Evolutionary conservation across 2,113 vertebrate species (phyloP).

Genomic region (Micronycteris hirsuta): DNA sequence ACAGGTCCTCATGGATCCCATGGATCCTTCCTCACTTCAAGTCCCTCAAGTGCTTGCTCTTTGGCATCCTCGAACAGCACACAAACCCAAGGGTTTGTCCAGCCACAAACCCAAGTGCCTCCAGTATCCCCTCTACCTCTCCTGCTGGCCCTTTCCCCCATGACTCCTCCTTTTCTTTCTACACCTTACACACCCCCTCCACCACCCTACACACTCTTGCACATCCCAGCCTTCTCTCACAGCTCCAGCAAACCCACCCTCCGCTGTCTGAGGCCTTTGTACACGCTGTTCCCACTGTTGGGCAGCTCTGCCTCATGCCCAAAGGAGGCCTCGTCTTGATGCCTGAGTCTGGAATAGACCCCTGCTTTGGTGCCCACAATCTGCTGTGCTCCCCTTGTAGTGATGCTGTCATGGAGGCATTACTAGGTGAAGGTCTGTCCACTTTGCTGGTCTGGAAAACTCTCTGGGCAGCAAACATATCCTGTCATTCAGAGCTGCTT

Average conservation of each 20-base stretch:
- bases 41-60: not conserved
- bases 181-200: not conserved
- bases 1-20: too few relatives aligned
- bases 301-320: not conserved
- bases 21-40: not conserved
- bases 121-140: not conserved
- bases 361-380: not conserved
- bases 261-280: not conserved
- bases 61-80: too few relatives aligned
- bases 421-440: not conserved
- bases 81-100: not conserved
- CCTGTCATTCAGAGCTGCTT: not conserved
- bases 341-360: not conserved
- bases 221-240: not conserved
- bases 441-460: not conserved
- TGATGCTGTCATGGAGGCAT: not conserved
- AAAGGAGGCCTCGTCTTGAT: not conserved
- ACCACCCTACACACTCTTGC: not conserved
- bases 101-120: not conserved
- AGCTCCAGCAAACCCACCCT: not conserved
- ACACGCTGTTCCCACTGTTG: not conserved
- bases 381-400: not conserved
- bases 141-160: not conserved
- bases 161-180: not conserved
- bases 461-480: not conserved